Base-by-base conservation (phyloP, 2,113 vertebrate species). In the Piaya cayana region DNA sequence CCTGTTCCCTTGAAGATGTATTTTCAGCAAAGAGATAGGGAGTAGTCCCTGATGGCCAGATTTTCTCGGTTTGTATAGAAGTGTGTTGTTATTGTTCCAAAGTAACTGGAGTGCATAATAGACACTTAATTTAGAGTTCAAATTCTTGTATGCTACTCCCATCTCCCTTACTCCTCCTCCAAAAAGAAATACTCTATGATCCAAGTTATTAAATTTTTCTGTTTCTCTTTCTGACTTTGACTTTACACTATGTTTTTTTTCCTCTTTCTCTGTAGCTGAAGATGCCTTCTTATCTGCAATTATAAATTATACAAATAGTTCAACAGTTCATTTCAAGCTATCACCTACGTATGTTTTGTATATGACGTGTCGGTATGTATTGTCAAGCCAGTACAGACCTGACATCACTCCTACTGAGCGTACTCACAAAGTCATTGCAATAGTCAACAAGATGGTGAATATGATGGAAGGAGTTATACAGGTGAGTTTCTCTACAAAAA, bases 401-500 rank as follows among this genome's bases (percentile, higher is more conserved):
- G 99, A 99, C 91, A 98, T 98, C 97, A 99, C 98, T 42, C 98
- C 99, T 5, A 95, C 99, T 0, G 99, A 99, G 95, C 98, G 99
- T n/a, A 98, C 99, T 26, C 99, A 99, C 97, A 99, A 99, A 91
- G 99, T 99, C 97, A 98, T 99, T n/a, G 99, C 99, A 86, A 98
- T 99, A 71, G 98, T 99, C 87, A 99, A 99, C 98, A 99, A 99
- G 98, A 99, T 99, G 99, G 99, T 99, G 98, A 99, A 98, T 98
- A 99, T 99, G 99, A 99, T 99, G 99, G 99, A 99, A 97, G 98
- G 99, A 56, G 99, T 99, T 93, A 99, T 99, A 96, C 99, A 99
- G 99, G 99, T 99, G 95, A 98, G 99, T 98, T 82, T 63, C 25
- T 43, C 49, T 42, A 39, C 64, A 75, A 34, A 75, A 34, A 42